Evolutionary conservation across 1,140 invertebrate genomes (phyloP), one percentile per base, ranked within the genome.

Genomic region (Macrocentrus cingulum): DNA sequence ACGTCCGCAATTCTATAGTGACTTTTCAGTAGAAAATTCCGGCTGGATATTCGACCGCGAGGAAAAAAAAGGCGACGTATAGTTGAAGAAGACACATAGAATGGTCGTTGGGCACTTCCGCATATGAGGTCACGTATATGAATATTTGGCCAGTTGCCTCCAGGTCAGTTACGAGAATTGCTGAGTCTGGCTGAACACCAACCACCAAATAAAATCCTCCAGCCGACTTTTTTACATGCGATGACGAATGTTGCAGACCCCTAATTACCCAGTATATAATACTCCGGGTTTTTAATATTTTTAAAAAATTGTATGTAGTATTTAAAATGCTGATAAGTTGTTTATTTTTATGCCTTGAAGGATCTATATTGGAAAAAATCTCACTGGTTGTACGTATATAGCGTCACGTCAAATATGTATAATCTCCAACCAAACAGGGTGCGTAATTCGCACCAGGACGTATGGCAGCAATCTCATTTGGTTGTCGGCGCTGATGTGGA

Each of bases 111-210:
- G 2, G 0, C 25, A 29, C 20, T 32, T 22, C 39, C 32, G 9
- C 18, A 23, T 25, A 46, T 7, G 41, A 48, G 37, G 23, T 51
- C 32, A 36, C 20, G 59, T 61, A 69, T 66, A 39, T 39, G 68
- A 75, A 76, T 73, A 72, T 73, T 74, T 71, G 67, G 68, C 62
- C 51, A 64, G 19, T 62, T 71, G 68, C 68, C 66, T 45, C 19
- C 63, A 25, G 8, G 49, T 37, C 18, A 16, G 5, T 34, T 19
- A 19, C 29, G 25, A 2, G 1, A 15, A 51, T 29, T 36, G 34
- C 25, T 32, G 49, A 15, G 18, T 19, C 32, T 51, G 49, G 49
- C 49, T 51, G 29, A 36, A 34, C 37, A 34, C 49, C 49, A 51
- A 51, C 22, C 11, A 11, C 36, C 9, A 48, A 48, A 36, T 5